Percentiles rank a stretch among this genome's conserved stretches.
Evolutionary conservation across 2,888 invertebrate genomes (phyloP).

Genomic region (Polymixis flavicincta): DNA sequence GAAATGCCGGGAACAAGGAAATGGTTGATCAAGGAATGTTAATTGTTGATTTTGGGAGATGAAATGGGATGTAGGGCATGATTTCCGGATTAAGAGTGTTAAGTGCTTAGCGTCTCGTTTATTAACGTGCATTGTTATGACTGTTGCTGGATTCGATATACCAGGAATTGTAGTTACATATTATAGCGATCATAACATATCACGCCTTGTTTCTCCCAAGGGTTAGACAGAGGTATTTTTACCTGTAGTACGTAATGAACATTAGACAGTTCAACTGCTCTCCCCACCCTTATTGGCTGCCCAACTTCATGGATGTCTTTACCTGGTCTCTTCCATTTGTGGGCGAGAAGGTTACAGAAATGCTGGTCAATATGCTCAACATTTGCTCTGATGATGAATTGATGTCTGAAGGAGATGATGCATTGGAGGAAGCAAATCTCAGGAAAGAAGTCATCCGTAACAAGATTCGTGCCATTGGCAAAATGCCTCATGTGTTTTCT

Average conservation of each 20-base stretch:
- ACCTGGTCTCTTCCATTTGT: constrained; percentile 99
- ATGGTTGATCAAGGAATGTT: constrained; percentile 12
- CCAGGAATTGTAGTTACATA: no score
- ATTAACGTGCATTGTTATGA: background rate
- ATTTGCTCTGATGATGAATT: constrained; percentile 99
- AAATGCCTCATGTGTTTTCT: constrained; percentile 99
- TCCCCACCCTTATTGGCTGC: constrained; percentile 99
- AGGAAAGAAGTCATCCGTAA: constrained; percentile 99
- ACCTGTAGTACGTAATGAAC: constrained; percentile 94
- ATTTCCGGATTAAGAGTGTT: constrained; percentile 37
- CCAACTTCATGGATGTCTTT: constrained; percentile 99
- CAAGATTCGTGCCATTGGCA: constrained; percentile 99
- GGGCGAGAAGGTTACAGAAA: constrained; percentile 99
- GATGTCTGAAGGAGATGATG: constrained; percentile 98
- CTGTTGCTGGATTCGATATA: constrained; percentile 1
- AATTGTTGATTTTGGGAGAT: constrained; percentile 30
- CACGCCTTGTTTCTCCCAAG: no score
- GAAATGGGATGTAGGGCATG: constrained; percentile 22
- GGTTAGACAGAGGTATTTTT: background rate
- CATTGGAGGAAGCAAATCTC: constrained; percentile 98
- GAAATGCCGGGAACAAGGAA: constrained; percentile 44
- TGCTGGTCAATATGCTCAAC: constrained; percentile 99
- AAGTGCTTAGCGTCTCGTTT: constrained; percentile 15
- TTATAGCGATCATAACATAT: no score
- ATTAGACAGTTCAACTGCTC: constrained; percentile 99